These are phyloP conservation scores for Andrena chrysosceles DNA, from an alignment of 2,888 invertebrate species.

Conservation along the genomic window DNA sequence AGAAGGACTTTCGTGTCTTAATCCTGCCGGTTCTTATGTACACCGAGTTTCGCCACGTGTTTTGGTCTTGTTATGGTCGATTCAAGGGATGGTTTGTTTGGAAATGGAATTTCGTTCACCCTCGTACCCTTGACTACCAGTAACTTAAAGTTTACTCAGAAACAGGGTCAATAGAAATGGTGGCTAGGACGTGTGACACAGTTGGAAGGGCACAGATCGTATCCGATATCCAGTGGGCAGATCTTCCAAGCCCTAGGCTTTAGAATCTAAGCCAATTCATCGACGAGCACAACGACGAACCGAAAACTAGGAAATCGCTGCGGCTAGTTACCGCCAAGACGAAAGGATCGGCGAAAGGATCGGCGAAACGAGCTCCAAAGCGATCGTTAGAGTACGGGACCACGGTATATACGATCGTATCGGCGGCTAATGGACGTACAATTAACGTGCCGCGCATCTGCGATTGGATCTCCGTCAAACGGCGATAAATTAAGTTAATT, in stretches of 20 bases:
- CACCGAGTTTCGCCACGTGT: not conserved
- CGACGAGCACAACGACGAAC: not conserved
- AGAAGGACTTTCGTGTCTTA: conserved; percentile 21
- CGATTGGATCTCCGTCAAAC: conserved; percentile 80
- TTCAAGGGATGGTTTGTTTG: not conserved
- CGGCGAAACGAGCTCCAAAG: conserved; percentile 66
- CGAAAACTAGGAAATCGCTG: conserved; percentile 45
- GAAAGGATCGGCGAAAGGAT: conserved; percentile 46
- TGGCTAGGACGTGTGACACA: not conserved
- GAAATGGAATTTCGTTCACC: not conserved
- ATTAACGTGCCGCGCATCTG: conserved; percentile 81
- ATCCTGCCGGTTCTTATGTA: conserved; percentile 4
- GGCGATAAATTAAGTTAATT: conserved; percentile 82
- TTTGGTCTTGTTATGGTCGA: not conserved
- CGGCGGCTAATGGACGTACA: conserved; percentile 80
- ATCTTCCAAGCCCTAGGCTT: conserved; percentile 7
- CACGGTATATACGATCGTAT: conserved; percentile 76
- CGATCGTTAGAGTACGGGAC: conserved; percentile 69
- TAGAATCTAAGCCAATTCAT: no score
- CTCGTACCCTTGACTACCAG: not conserved
- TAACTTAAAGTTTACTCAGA: not conserved
- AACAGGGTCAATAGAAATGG: not conserved
- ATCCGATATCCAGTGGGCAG: not conserved
- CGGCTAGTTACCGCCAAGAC: conserved; percentile 38
- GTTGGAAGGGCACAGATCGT: conserved; percentile 2